Conservation (phyloP, 2,797 vertebrate genomes). For the Poecile montanus region DNA sequence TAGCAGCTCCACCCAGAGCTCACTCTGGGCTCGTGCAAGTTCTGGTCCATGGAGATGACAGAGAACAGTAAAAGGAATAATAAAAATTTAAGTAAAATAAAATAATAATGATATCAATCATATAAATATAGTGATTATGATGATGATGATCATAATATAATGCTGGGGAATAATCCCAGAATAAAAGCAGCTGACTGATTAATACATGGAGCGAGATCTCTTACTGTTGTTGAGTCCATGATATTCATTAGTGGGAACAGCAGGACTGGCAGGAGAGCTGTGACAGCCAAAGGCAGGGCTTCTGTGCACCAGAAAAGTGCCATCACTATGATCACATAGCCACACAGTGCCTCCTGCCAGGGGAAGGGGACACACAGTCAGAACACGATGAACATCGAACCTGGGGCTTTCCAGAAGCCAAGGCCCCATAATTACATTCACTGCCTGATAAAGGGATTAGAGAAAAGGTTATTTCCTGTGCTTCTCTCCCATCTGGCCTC, state of each 20-base stretch:
- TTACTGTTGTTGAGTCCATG: constrained; percentile 81
- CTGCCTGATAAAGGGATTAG: background rate
- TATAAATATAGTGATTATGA: background rate
- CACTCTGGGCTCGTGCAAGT: background rate
- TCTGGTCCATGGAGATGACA: background rate
- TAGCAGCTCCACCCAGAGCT: background rate
- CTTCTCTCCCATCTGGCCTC: background rate
- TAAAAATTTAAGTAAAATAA: background rate
- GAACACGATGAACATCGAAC: background rate
- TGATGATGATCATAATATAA: background rate
- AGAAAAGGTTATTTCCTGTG: background rate
- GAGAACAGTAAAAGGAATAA: background rate
- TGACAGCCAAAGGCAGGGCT: constrained; percentile 90
- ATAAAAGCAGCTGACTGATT: background rate
- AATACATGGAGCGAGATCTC: background rate
- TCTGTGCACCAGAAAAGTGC: constrained; percentile 93
- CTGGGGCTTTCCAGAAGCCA: background rate
- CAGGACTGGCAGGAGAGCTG: constrained; percentile 86
- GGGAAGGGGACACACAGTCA: background rate
- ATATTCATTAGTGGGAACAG: constrained; percentile 94
- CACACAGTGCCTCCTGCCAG: constrained; percentile 86
- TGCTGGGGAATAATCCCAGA: background rate
- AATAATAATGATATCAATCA: background rate
- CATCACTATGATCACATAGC: constrained; percentile 90
- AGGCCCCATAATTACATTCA: background rate